Evolutionary conservation across 2,888 invertebrate species (phyloP).

Genomic region (Synanthedon tipuliformis): DNA sequence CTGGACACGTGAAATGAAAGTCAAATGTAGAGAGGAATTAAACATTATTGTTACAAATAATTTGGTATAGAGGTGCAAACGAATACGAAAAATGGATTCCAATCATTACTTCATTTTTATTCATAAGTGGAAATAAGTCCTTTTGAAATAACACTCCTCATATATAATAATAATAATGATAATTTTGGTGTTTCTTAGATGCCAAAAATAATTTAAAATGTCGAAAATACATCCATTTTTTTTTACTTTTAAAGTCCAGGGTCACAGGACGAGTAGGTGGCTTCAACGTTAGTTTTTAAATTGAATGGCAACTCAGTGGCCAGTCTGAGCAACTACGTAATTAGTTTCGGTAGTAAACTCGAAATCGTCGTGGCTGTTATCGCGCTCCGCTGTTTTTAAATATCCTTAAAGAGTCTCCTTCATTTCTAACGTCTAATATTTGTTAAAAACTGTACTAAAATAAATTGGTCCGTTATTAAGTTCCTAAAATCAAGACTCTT

Average conservation of each 20-base stretch:
- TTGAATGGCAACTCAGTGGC: conserved; percentile 17
- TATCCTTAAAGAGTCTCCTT: neutral
- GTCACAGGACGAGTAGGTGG: neutral
- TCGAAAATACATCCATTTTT: neutral
- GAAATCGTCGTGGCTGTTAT: neutral
- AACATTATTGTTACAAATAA: too few relatives aligned
- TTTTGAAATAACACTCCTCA: too few relatives aligned
- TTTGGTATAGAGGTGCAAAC: too few relatives aligned
- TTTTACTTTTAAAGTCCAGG: neutral
- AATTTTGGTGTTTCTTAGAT: too few relatives aligned
- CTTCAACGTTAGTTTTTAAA: conserved; percentile 13
- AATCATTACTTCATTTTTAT: too few relatives aligned
- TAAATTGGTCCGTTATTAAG: neutral
- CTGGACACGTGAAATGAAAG: too few relatives aligned
- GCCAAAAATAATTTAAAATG: neutral
- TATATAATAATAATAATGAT: too few relatives aligned
- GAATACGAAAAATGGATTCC: too few relatives aligned
- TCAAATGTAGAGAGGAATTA: too few relatives aligned
- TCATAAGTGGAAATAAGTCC: too few relatives aligned
- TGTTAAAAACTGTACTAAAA: neutral
- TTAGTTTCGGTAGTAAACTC: conserved; percentile 16
- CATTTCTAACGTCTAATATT: neutral
- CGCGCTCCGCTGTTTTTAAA: neutral
- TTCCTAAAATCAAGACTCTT: neutral
- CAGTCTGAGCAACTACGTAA: conserved; percentile 13